A percentile compares a stretch with the other conserved stretches of the same genome.
phyloP scores from a whole-genome alignment of 2,113 vertebrate genomes.

The Myxocyprinus asiaticus region DNA sequence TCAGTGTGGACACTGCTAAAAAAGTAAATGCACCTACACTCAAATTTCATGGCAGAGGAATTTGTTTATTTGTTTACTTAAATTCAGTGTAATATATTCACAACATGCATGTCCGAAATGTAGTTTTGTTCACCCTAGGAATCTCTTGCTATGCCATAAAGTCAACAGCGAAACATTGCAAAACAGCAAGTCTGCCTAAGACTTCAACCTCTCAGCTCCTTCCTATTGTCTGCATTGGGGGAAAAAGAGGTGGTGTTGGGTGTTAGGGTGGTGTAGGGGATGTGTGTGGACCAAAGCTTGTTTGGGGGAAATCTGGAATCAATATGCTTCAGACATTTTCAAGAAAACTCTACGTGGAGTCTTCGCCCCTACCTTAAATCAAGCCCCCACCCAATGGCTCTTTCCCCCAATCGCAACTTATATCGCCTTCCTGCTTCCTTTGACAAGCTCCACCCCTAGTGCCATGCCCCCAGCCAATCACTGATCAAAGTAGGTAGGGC shows the following conservation, averaged over 20 bases:
- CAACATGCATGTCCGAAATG: too few relatives aligned
- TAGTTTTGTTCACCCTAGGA: constrained; percentile 5
- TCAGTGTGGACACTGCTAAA: too few relatives aligned
- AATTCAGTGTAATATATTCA: too few relatives aligned
- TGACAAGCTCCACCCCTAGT: constrained; percentile 55
- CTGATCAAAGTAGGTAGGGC: constrained; percentile 64
- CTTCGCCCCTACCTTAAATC: constrained; percentile 61
- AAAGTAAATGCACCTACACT: too few relatives aligned
- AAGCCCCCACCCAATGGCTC: constrained; percentile 64
- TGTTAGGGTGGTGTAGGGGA: constrained; percentile 37
- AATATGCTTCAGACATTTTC: constrained; percentile 77
- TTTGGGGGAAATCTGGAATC: constrained; percentile 86
- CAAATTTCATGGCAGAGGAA: too few relatives aligned
- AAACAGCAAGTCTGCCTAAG: not conserved
- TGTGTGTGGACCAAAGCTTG: constrained; percentile 39
- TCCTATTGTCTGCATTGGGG: constrained; percentile 27
- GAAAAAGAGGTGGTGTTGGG: constrained; percentile 5
- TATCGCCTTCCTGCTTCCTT: constrained; percentile 64
- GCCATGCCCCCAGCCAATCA: constrained; percentile 65
- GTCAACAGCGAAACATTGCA: not conserved
- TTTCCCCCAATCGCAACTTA: constrained; percentile 59
- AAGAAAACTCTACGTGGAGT: constrained; percentile 64
- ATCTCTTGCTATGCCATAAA: not conserved
- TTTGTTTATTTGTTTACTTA: too few relatives aligned
- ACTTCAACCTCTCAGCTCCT: not conserved